Conservation (phyloP, 2,797 vertebrate genomes). For the Loris lydekkerianus region DNA sequence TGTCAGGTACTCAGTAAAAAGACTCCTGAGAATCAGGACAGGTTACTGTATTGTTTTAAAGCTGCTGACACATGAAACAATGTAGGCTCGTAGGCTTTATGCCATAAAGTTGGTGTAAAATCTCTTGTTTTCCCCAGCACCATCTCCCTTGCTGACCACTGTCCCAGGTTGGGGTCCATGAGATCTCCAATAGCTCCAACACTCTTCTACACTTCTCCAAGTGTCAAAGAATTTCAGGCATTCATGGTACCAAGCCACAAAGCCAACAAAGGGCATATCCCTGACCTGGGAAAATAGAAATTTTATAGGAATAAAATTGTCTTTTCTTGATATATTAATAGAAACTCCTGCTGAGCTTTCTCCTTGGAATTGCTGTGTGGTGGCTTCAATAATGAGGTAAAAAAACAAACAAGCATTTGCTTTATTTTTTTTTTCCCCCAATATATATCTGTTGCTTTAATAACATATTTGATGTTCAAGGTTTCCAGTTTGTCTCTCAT, state of each 20-base stretch:
- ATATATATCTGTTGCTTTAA: not conserved
- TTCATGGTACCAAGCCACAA: not conserved
- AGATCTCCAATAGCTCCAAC: not conserved
- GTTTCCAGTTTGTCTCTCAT: not conserved
- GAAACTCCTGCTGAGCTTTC: not conserved
- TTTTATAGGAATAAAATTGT: slow-evolving; percentile 1
- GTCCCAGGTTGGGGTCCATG: too few relatives aligned
- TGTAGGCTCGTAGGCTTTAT: too few relatives aligned
- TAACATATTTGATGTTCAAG: not conserved
- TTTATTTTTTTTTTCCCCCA: not conserved
- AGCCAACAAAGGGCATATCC: not conserved
- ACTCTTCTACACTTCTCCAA: not conserved
- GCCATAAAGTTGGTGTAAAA: too few relatives aligned
- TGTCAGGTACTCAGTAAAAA: too few relatives aligned
- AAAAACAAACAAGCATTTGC: not conserved
- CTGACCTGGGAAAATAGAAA: slow-evolving; percentile 1
- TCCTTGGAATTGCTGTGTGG: not conserved
- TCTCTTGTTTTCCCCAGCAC: too few relatives aligned
- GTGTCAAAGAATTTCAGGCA: not conserved
- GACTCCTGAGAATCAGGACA: too few relatives aligned
- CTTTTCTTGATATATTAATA: not conserved
- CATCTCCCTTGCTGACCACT: too few relatives aligned
- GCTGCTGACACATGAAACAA: too few relatives aligned
- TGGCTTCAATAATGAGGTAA: not conserved
- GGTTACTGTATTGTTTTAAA: too few relatives aligned